These are phyloP conservation scores for Ctenodactylus gundi DNA, from an alignment of 2,113 vertebrate species.

Conservation along the genomic window DNA sequence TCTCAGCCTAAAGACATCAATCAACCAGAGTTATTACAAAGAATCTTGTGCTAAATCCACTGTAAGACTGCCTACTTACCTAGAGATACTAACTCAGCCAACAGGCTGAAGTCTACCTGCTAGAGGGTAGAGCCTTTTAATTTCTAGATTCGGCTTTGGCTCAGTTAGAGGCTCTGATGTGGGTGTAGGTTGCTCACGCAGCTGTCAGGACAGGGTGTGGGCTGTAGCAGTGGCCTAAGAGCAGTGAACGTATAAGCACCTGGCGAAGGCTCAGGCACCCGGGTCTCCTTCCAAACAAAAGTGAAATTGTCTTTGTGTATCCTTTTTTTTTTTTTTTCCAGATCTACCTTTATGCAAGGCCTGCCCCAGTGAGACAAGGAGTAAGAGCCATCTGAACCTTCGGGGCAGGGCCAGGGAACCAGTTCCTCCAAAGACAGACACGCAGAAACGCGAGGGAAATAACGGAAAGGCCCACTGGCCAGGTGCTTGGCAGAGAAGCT, in stretches of 20 bases:
- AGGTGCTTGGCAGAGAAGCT: conserved; percentile 1
- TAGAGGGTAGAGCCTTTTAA: not conserved
- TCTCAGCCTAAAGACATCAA: not conserved
- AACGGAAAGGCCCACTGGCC: not conserved
- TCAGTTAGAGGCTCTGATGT: not conserved
- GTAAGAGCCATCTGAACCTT: not conserved
- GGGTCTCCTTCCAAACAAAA: conserved; percentile 16
- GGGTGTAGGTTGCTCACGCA: not conserved
- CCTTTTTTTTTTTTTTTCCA: not conserved
- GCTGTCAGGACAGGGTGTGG: not conserved
- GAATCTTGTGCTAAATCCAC: not conserved
- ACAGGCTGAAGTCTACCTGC: not conserved
- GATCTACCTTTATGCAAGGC: not conserved
- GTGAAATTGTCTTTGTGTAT: not conserved
- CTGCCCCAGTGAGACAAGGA: conserved; percentile 2
- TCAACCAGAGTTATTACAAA: not conserved
- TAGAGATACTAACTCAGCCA: not conserved
- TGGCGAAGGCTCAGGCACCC: not conserved
- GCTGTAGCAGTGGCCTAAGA: not conserved
- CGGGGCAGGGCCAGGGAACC: not conserved
- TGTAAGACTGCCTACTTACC: not conserved
- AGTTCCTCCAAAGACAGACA: not conserved
- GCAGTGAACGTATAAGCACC: not conserved
- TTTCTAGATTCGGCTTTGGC: not conserved
- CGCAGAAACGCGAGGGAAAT: not conserved